These are phyloP conservation scores for Athrips mouffetella DNA, from an alignment of 2,888 invertebrate genomes.

Conservation along the genomic window DNA sequence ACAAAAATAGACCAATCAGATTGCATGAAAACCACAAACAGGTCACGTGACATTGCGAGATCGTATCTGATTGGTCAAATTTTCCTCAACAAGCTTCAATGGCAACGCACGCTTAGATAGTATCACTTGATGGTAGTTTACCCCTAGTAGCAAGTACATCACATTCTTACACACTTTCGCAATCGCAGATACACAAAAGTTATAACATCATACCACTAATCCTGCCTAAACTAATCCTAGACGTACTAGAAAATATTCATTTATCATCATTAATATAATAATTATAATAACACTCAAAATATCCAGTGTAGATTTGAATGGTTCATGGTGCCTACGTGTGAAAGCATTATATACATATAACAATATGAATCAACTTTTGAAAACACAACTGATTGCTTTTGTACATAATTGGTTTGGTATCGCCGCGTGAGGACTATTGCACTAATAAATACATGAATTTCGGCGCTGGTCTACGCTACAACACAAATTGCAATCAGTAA, in stretches of 20 bases:
- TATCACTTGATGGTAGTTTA: not conserved
- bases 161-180: conserved; percentile 50
- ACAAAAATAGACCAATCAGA: too few relatives aligned
- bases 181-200: conserved; percentile 56
- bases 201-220: conserved; percentile 59
- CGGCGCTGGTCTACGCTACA: not conserved
- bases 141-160: conserved; percentile 19
- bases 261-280: conserved; percentile 23
- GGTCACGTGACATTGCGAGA: too few relatives aligned
- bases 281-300: conserved; percentile 29
- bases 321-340: conserved; percentile 30
- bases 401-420: conserved; percentile 13
- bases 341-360: conserved; percentile 74
- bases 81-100: too few relatives aligned
- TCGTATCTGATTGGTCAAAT: too few relatives aligned
- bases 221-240: conserved; percentile 68
- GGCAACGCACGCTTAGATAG: too few relatives aligned
- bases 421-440: conserved; percentile 7
- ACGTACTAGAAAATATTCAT: conserved; percentile 46
- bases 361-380: conserved; percentile 43
- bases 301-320: conserved; percentile 33
- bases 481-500: not conserved
- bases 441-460: conserved; percentile 5
- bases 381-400: conserved; percentile 17
- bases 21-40: too few relatives aligned